Base-by-base conservation (phyloP, 2,113 vertebrate species). In the Phaethornis superciliosus region DNA sequence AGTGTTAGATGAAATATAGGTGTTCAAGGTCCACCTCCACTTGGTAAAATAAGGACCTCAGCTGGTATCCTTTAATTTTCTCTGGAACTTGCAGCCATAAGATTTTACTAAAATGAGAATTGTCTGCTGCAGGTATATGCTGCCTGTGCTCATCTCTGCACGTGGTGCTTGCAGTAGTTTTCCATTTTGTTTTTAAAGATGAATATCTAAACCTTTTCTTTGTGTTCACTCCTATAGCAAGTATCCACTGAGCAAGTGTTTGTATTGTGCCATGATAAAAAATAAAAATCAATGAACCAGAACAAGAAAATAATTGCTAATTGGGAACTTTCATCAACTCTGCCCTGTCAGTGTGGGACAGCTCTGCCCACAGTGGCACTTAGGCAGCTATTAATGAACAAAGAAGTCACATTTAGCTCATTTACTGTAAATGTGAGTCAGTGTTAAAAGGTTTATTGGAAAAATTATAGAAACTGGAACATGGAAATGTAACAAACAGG, bases 351-450 rank as follows among this genome's bases (percentile, higher is more conserved):
- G 2, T 16, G n/a, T 65, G 55, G 54, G 37, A 88, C 21, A 81
- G 5, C 27, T 88, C 71, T 80, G 35, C 51, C 30, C 67, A 72
- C 40, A 89, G 15, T 8, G 6, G 27, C 77, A 60, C 13, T 86
- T 62, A 81, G 16, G 37, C 2, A 0, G 33, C 27, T 75, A 17
- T 26, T 82, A 58, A 67, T 68, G 51, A 91, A 17, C 0, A 0
- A 84, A 89, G 35, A 80, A 75, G 65, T 70, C 28, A 64, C 55
- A 60, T 81, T 83, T 81, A 86, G 44, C 26, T 78, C 33, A 71
- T 84, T 87, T 71, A 69, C 17, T 49, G 30, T 27, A 83, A 71
- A 81, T 58, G 16, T 58, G 52, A 78, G 33, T 33, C 3, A 2
- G 33, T 69, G 86, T 75, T 42, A 68, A 92, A 87, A 54, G 56